Base-by-base conservation (phyloP, 2,888 invertebrate species). In the Sturmia bella region DNA sequence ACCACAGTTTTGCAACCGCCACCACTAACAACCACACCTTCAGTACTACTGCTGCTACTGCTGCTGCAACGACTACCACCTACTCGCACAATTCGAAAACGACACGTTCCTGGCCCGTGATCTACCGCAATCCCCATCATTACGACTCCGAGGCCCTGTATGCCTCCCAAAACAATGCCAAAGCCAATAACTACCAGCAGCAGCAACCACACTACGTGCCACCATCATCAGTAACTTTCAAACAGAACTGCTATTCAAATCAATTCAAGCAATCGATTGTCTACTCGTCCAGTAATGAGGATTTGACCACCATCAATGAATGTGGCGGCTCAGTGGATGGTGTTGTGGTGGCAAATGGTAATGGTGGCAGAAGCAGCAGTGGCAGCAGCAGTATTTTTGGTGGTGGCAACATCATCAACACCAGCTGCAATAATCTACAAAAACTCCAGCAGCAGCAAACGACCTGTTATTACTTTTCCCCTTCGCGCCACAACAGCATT, bases 51-150 rank as follows among this genome's bases (percentile, higher is more conserved):
- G 72, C 83, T 43, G 73, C 84, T 45, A 74, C 81, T 17, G 75
- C 84, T 69, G 79, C 84, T 68, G 81, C 81, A 50, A 84, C 86
- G 21, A 81, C 81, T 64, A 85, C 87, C 75, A 88, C 87, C 59
- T 91, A 90, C 80, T 89, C 88, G 80, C 89, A 90, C 83, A 90
- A 90, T 83, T 89, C 90, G 24, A 90, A 89, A 83, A 91, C 91
- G 39, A 91, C 91, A 4, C 89, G 91, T 57, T 91, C 91, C 83
- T 91, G 91, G 91, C 91, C 91, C 0, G 91, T 91, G n/a, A 91
- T 91, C 68, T 90, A 91, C 84, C 87, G 90, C 54, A 91, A 91
- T 87, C 90, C 90, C 0, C 89, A 91, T 82, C 89, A 90, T 80
- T 91, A 90, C 85, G 91, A 91, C 85, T 91, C 90, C 87, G 91